A percentile compares a stretch with the other conserved stretches of the same genome.
These are phyloP conservation scores for Papilio polyxenes DNA, from an alignment of 1,140 invertebrate species.

Conservation along the genomic window DNA sequence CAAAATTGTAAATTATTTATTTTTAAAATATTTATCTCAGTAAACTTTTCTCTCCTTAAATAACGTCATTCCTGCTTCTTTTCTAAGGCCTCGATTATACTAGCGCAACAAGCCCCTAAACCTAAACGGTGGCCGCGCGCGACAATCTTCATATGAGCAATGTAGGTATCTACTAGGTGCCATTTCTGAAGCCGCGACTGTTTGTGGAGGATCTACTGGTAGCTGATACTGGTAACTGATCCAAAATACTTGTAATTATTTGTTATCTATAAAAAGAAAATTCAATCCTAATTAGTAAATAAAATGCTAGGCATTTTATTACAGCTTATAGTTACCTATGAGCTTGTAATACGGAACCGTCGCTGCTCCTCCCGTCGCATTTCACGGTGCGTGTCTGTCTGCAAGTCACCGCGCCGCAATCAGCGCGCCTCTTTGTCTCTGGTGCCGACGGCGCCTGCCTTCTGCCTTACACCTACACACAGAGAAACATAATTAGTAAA, in stretches of 20 bases:
- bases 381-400: constrained; percentile 53
- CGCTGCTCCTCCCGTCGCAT: constrained; percentile 47
- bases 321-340: background rate
- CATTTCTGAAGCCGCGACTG: too few species aligned
- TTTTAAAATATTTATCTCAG: too few species aligned
- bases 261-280: background rate
- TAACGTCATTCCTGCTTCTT: too few species aligned
- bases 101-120: too few species aligned
- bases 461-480: constrained; percentile 19
- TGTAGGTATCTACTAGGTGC: too few species aligned
- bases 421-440: constrained; percentile 68
- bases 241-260: background rate
- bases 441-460: constrained; percentile 52
- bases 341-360: constrained; percentile 50
- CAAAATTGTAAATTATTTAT: too few species aligned
- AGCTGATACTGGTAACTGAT: background rate
- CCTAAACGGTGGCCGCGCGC: too few species aligned
- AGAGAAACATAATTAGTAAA: background rate
- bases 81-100: too few species aligned
- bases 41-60: too few species aligned
- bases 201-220: too few species aligned
- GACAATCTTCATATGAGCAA: too few species aligned
- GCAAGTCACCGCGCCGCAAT: constrained; percentile 57
- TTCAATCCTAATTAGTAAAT: background rate
- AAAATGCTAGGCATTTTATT: background rate